A percentile compares a stretch with the other conserved stretches of the same genome.
These are phyloP conservation scores for Nansenia antarctica DNA, from an alignment of 2,113 vertebrate genomes.

Conservation along the genomic window DNA sequence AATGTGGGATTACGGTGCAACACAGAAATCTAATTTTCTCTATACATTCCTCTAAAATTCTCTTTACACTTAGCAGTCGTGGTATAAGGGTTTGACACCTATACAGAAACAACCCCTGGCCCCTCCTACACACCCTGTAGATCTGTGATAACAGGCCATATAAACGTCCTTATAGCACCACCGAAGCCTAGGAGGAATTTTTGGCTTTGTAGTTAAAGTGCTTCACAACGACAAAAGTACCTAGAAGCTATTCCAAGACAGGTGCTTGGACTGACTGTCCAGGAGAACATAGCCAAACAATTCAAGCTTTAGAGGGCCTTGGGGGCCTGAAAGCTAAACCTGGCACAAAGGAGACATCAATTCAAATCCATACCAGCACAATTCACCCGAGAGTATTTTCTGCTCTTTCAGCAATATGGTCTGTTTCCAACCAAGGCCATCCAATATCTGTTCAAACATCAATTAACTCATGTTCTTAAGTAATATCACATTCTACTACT, in stretches of 20 bases:
- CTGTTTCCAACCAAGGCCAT: conserved; percentile 10
- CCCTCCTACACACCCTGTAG: no score
- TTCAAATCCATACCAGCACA: conserved; percentile 35
- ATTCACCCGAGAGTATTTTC: conserved; percentile 15
- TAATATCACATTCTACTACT: conserved; percentile 7
- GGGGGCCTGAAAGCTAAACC: conserved; percentile 33
- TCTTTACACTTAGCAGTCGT: no score
- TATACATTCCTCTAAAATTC: conserved; percentile 4
- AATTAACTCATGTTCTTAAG: conserved; percentile 47
- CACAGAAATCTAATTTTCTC: conserved; percentile 30
- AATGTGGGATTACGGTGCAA: conserved; percentile 25
- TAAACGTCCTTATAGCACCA: no score
- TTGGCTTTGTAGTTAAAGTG: no score
- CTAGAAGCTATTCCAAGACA: no score
- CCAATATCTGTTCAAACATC: conserved; percentile 47
- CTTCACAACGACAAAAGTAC: no score
- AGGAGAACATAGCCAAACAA: no score
- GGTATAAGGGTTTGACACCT: no score
- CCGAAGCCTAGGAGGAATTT: no score
- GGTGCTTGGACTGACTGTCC: no score
- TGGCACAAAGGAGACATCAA: conserved; percentile 33
- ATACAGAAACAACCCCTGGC: no score
- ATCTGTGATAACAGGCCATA: no score
- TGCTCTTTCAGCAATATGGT: conserved; percentile 24
- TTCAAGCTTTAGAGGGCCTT: conserved; percentile 22